Evolutionary conservation across 2,113 vertebrate species (phyloP), one percentile per base, ranked within the genome.

Genomic region (Lota lota): DNA sequence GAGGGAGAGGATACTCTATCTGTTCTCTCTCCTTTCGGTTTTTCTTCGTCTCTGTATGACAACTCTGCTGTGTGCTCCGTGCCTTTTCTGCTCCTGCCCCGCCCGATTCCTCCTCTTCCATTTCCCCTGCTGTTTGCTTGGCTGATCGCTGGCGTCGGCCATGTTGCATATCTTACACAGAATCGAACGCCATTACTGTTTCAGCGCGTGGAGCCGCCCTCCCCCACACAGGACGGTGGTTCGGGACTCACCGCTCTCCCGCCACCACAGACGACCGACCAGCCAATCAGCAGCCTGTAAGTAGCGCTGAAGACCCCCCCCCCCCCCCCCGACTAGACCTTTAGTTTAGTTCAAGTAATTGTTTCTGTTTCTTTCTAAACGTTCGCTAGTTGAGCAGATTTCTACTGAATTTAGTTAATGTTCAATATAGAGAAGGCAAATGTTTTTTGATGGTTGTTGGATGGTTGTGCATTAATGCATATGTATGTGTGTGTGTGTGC

Each of bases 141-240:
- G 90, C 90, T 93, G 89, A 91, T 92, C 91, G 88, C 84, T 89
- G 90, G 88, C 85, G 83, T 79, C 87, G 90, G 90, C 87, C 90
- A 89, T 92, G 88, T 84, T 92, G 88, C 94, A 89, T 90, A 88
- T 90, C 86, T 90, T 82, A 92, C 87, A 87, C 91, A 96, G 95
- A 97, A 96, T 90, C 96, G 95, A 91, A 98, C 96, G 56, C 94
- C 96, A 66, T 94, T 98, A 92, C 96, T 98, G 94, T 98, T 98
- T 93, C 96, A 98, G 92, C 95, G 94, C 81, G 93, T 98, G 95
- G 96, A 96, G 87, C 95, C 94, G 0, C 93, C 94, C 0, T 95
- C 96, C 61, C 95, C 95, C 1, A 86, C 90, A 6, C 95, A 96
- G 85, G 96, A 97, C 6, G 94, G 90, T 63, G 92, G 85, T 7